A percentile compares a stretch with the other conserved stretches of the same genome.
Evolutionary conservation across 2,888 invertebrate species (phyloP).

Genomic region (Formica aserva): DNA sequence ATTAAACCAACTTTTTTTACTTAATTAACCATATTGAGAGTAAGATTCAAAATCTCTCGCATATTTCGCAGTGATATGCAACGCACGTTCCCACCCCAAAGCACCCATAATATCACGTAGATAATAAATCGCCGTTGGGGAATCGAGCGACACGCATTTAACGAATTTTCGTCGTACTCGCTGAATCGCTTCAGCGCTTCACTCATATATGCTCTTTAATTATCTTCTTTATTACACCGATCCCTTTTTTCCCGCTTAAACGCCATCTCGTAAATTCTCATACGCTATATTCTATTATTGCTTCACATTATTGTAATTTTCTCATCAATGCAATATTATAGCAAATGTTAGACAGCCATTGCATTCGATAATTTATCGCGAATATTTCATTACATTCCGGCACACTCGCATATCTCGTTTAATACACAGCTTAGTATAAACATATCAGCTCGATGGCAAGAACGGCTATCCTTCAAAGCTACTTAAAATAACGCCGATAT

Average conservation of each 20-base stretch:
- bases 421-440: not conserved
- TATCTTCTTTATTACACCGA: slow-evolving; percentile 1
- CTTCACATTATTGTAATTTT: not conserved
- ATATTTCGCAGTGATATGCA: slow-evolving; percentile 11
- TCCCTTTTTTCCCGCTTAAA: not conserved
- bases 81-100: not conserved
- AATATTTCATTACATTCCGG: not conserved
- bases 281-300: slow-evolving; percentile 20
- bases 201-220: slow-evolving; percentile 20
- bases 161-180: not conserved
- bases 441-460: not conserved
- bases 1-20: not conserved
- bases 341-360: not conserved
- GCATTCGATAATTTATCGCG: not conserved
- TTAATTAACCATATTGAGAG: not conserved
- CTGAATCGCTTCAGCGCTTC: slow-evolving; percentile 16
- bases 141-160: slow-evolving; percentile 25
- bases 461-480: not conserved
- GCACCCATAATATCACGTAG: slow-evolving; percentile 9
- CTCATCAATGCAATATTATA: not conserved
- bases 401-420: not conserved
- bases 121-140: slow-evolving; percentile 15
- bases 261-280: not conserved
- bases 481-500: slow-evolving; percentile 15
- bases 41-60: not conserved